phyloP scores from a whole-genome alignment of 2,888 invertebrate species.

The Blastobasis lacticolella region DNA sequence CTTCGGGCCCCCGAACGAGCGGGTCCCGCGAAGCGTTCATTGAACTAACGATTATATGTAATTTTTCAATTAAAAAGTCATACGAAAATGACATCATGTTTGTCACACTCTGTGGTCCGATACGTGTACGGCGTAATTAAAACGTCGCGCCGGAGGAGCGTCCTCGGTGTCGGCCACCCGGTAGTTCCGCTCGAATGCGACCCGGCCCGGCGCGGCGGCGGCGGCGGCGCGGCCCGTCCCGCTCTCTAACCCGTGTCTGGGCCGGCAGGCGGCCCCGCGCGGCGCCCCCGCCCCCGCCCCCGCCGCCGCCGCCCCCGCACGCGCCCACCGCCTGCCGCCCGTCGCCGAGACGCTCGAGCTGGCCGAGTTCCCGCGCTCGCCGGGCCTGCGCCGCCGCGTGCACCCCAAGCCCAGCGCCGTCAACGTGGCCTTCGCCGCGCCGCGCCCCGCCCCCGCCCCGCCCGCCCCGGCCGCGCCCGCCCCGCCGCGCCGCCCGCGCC shows the following conservation, averaged over 20 bases:
- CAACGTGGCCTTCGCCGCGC: background rate
- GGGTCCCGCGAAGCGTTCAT: too few relatives aligned
- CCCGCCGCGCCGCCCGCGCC: conserved; percentile 13
- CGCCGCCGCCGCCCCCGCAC: conserved; percentile 79
- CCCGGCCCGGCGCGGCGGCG: background rate
- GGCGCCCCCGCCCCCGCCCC: conserved; percentile 88
- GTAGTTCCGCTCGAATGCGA: background rate
- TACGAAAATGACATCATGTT: background rate
- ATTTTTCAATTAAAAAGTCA: background rate
- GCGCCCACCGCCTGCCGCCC: conserved; percentile 68
- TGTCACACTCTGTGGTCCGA: background rate
- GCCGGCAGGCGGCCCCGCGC: conserved; percentile 80
- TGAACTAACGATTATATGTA: background rate
- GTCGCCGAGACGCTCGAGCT: conserved; percentile 68
- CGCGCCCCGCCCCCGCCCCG: conserved; percentile 5
- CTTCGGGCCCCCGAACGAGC: too few relatives aligned
- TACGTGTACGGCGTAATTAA: background rate
- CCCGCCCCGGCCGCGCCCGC: conserved; percentile 18
- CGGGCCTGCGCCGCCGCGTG: conserved; percentile 7
- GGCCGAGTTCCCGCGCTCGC: conserved; percentile 28
- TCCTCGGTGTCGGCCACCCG: background rate
- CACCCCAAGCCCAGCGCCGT: conserved; percentile 1
- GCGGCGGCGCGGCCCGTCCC: background rate
- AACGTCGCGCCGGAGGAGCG: background rate
- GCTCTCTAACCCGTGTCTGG: too few relatives aligned